These are phyloP conservation scores for Drosophila novamexicana DNA, from an alignment of 1,140 invertebrate species.

Conservation along the genomic window DNA sequence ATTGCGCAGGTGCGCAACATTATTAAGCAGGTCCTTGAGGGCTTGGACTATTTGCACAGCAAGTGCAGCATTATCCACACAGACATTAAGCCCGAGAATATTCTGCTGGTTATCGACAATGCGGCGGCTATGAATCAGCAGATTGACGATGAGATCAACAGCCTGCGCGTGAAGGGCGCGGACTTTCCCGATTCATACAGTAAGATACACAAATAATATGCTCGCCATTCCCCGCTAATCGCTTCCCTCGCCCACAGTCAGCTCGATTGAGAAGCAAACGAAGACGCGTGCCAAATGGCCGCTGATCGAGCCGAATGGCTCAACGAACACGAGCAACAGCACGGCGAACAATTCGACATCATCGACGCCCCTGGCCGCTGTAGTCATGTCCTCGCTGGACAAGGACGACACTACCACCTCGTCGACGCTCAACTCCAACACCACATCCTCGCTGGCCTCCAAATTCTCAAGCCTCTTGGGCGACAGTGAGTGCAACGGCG, in stretches of 20 bases:
- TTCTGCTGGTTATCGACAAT: constrained; percentile 94
- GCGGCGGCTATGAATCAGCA: constrained; percentile 93
- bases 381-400: constrained; percentile 75
- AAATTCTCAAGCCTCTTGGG: constrained; percentile 79
- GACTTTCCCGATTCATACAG: constrained; percentile 84
- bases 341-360: constrained; percentile 79
- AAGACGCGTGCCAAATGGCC: constrained; percentile 82
- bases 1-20: constrained; percentile 97
- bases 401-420: constrained; percentile 77
- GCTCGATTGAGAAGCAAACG: constrained; percentile 83
- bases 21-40: constrained; percentile 96
- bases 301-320: constrained; percentile 76
- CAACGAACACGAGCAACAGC: constrained; percentile 77
- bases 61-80: constrained; percentile 99
- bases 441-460: constrained; percentile 77
- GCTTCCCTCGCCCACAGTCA: constrained; percentile 53
- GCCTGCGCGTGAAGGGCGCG: constrained; percentile 88
- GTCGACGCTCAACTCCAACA: constrained; percentile 78
- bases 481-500: constrained; percentile 76
- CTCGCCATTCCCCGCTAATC: background rate
- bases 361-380: constrained; percentile 73
- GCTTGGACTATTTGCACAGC: constrained; percentile 97
- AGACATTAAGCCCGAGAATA: constrained; percentile 99
- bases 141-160: constrained; percentile 94
- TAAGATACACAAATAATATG: constrained; percentile 34